Conservation (phyloP, 2,888 invertebrate species). For the Hirtodrosophila trivittata region DNA sequence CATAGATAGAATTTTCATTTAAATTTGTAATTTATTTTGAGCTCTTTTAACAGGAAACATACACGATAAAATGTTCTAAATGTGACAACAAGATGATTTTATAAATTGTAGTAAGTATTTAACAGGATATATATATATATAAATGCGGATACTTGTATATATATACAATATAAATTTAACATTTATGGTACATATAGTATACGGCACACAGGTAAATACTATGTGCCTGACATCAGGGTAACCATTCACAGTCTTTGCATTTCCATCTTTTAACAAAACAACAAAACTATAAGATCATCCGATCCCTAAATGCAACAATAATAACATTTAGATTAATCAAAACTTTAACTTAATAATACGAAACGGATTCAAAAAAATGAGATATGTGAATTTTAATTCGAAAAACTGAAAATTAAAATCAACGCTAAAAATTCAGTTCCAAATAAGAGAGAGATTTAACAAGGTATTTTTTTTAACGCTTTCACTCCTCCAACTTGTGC, state of each 20-base stretch:
- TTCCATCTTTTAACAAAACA: slow-evolving; percentile 39
- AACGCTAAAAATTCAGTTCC: slow-evolving; percentile 6
- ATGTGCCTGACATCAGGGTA: slow-evolving; percentile 63
- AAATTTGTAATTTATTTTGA: slow-evolving; percentile 14
- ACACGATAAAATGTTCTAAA: slow-evolving; percentile 24
- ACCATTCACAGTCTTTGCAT: slow-evolving; percentile 67
- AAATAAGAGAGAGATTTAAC: slow-evolving; percentile 8
- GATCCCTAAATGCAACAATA: slow-evolving; percentile 15
- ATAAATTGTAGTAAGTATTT: slow-evolving; percentile 25
- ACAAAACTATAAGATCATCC: slow-evolving; percentile 5
- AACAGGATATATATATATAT: slow-evolving; percentile 2
- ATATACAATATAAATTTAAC: not conserved
- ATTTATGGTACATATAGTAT: no score
- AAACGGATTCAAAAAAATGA: slow-evolving; percentile 5
- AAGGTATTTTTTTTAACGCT: slow-evolving; percentile 21
- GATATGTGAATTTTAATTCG: slow-evolving; percentile 25
- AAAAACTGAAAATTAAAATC: not conserved
- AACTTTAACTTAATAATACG: no score
- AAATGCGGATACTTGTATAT: slow-evolving; percentile 4
- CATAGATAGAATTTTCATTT: not conserved
- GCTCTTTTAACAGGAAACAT: slow-evolving; percentile 37
- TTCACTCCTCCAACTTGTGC: not conserved
- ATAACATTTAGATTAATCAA: no score
- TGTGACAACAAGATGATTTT: slow-evolving; percentile 57
- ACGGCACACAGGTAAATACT: slow-evolving; percentile 41